These are phyloP conservation scores for Whitmania pigra DNA, from an alignment of 1,140 invertebrate genomes.

Conservation along the genomic window DNA sequence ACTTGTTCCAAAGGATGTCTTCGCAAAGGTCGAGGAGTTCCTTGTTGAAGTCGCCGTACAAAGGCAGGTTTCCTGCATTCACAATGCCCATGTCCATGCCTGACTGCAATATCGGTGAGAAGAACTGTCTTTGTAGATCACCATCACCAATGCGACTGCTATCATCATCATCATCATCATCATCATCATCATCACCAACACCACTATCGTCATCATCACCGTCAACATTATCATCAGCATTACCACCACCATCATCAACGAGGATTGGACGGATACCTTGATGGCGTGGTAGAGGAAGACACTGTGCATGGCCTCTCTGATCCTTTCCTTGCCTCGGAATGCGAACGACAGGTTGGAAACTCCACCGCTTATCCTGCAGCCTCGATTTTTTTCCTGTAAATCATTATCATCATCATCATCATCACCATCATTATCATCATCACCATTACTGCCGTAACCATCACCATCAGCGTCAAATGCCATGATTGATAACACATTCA, in stretches of 20 bases:
- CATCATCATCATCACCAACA: too few relatives aligned
- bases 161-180: too few relatives aligned
- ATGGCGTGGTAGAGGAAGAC: constrained; percentile 54
- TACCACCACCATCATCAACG: background rate
- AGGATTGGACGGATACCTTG: constrained; percentile 36
- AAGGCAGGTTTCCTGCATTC: constrained; percentile 49
- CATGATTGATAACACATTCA: background rate
- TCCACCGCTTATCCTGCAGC: constrained; percentile 49
- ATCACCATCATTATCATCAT: background rate
- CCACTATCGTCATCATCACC: too few relatives aligned
- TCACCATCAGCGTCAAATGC: background rate
- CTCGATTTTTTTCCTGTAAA: constrained; percentile 45
- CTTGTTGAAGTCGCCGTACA: constrained; percentile 49
- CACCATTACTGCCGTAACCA: background rate
- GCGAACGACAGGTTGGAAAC: constrained; percentile 56
- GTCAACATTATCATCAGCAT: background rate
- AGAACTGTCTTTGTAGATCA: background rate
- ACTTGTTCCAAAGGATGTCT: constrained; percentile 47
- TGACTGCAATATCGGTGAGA: constrained; percentile 35
- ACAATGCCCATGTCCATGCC: constrained; percentile 55
- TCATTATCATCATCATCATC: background rate
- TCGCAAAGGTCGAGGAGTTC: constrained; percentile 45
- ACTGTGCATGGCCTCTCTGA: constrained; percentile 54
- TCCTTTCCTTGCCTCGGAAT: constrained; percentile 51
- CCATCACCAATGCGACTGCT: background rate